These are phyloP conservation scores for Suillia variegata DNA, from an alignment of 2,888 invertebrate genomes.

Conservation along the genomic window DNA sequence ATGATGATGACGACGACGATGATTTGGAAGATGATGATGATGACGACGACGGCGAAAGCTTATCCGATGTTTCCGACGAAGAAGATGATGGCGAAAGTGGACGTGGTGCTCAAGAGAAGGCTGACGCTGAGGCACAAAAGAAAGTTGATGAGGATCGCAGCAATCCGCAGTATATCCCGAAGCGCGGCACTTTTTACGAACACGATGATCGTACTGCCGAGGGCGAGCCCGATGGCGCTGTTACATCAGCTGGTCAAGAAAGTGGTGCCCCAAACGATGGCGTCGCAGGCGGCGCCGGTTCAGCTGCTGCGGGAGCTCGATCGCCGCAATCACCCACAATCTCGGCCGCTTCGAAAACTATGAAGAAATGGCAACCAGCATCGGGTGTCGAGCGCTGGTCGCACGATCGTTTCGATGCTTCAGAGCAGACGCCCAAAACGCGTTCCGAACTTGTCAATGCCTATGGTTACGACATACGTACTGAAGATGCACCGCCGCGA, in stretches of 20 bases:
- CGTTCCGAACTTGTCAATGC: conserved; percentile 43
- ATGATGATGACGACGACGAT: conserved; percentile 43
- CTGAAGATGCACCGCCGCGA: conserved; percentile 88
- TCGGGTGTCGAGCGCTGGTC: conserved; percentile 73
- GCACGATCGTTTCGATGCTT: conserved; percentile 73
- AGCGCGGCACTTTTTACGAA: conserved; percentile 94
- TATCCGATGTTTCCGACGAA: conserved; percentile 73
- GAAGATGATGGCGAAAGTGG: conserved; percentile 76
- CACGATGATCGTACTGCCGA: conserved; percentile 89
- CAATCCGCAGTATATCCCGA: conserved; percentile 97
- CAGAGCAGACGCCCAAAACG: conserved; percentile 67
- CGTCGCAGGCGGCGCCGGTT: conserved; percentile 45
- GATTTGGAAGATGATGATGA: conserved; percentile 45
- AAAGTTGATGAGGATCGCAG: conserved; percentile 91
- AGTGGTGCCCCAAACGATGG: conserved; percentile 51
- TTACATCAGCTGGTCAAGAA: conserved; percentile 18
- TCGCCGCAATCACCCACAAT: conserved; percentile 46
- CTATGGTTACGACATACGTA: conserved; percentile 82
- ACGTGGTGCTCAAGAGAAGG: conserved; percentile 61
- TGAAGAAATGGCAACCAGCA: conserved; percentile 60
- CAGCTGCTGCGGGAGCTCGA: conserved; percentile 58
- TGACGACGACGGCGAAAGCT: conserved; percentile 51
- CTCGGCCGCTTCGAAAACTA: conserved; percentile 57
- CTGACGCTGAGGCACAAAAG: conserved; percentile 69
- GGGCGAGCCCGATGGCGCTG: conserved; percentile 27